phyloP scores from a whole-genome alignment of 2,888 invertebrate genomes.

The Keiferia lycopersicella region DNA sequence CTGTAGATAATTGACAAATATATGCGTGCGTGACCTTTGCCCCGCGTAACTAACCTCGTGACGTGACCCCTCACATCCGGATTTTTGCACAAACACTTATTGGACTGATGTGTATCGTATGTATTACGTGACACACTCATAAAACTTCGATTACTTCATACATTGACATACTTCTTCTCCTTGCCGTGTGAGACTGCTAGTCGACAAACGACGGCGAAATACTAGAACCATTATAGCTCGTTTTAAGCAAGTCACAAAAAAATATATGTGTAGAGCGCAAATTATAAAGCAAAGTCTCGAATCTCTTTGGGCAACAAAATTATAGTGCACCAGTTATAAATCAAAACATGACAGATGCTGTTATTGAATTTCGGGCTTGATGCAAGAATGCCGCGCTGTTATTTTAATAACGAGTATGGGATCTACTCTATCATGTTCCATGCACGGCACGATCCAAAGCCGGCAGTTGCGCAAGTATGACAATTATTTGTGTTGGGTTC shows the following conservation, averaged over 20 bases:
- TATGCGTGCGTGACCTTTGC: slow-evolving; percentile 39
- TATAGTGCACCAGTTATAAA: slow-evolving; percentile 23
- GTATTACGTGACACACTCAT: slow-evolving; percentile 20
- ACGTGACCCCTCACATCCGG: slow-evolving; percentile 31
- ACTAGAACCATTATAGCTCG: neutral
- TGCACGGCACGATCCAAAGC: slow-evolving; percentile 24
- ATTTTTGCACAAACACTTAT: slow-evolving; percentile 25
- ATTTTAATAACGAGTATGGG: slow-evolving; percentile 21
- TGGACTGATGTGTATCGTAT: slow-evolving; percentile 15
- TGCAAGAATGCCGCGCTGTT: slow-evolving; percentile 24
- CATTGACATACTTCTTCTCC: neutral
- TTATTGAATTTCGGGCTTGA: slow-evolving; percentile 21
- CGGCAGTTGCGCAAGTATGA: slow-evolving; percentile 9
- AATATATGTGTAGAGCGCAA: neutral
- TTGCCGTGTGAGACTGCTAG: no score
- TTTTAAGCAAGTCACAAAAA: slow-evolving; percentile 9
- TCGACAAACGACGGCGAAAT: no score
- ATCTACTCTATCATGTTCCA: neutral
- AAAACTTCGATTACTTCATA: slow-evolving; percentile 16
- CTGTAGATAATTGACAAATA: slow-evolving; percentile 18
- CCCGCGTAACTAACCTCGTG: slow-evolving; percentile 31
- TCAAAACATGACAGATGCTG: slow-evolving; percentile 23
- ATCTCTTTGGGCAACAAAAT: slow-evolving; percentile 19
- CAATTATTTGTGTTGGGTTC: no score
- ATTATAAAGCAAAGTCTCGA: slow-evolving; percentile 3